phyloP scores from a whole-genome alignment of 1,140 invertebrate genomes.

The Gryllus bimaculatus region DNA sequence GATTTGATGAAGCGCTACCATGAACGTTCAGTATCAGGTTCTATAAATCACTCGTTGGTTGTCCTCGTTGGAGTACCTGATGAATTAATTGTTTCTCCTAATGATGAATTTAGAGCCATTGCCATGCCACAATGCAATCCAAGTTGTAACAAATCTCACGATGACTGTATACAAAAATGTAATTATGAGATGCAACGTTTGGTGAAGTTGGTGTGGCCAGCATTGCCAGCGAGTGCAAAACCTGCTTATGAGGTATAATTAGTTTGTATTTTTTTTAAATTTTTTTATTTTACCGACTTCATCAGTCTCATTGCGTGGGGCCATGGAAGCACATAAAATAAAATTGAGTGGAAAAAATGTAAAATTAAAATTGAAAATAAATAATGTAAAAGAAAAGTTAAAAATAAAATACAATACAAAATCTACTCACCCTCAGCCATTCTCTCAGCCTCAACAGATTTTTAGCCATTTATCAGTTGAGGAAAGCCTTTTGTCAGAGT shows the following conservation, averaged over 20 bases:
- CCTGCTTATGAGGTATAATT: conserved; percentile 37
- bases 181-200: conserved; percentile 52
- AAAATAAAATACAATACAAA: neutral
- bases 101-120: conserved; percentile 39
- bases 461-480: too few relatives aligned
- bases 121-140: conserved; percentile 44
- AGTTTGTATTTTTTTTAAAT: neutral
- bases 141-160: neutral
- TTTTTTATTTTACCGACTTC: neutral
- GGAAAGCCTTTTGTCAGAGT: too few relatives aligned
- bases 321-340: neutral
- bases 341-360: neutral
- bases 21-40: neutral
- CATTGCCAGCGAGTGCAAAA: conserved; percentile 41
- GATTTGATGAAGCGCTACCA: conserved; percentile 34
- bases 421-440: neutral
- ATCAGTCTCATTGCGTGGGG: neutral
- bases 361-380: neutral
- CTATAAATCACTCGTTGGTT: conserved; percentile 39
- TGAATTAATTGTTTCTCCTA: conserved; percentile 43
- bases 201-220: conserved; percentile 54
- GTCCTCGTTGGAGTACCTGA: conserved; percentile 61
- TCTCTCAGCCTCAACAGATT: too few relatives aligned
- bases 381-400: neutral
- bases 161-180: conserved; percentile 1